These are phyloP conservation scores for Drosophila neonasuta DNA, from an alignment of 2,888 invertebrate species.

Conservation along the genomic window DNA sequence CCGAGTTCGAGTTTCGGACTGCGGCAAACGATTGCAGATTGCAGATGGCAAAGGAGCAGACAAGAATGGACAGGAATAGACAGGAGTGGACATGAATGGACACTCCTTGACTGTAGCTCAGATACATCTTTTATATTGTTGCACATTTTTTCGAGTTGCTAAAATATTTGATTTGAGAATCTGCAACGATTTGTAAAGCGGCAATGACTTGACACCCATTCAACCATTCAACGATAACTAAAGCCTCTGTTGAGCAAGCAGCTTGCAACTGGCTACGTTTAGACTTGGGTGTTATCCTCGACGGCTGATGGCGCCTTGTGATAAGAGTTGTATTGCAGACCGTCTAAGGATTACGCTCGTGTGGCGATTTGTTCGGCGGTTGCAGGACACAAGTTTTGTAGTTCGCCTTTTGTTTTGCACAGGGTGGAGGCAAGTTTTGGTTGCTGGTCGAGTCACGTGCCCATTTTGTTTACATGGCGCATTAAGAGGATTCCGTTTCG, in stretches of 20 bases:
- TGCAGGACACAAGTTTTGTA: constrained; percentile 38
- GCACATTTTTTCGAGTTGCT: constrained; percentile 23
- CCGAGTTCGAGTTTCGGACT: constrained; percentile 28
- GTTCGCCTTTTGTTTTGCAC: constrained; percentile 1
- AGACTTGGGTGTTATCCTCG: constrained; percentile 26
- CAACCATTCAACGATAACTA: constrained; percentile 42
- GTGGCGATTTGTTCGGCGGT: constrained; percentile 62
- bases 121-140: constrained; percentile 51
- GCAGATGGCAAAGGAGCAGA: not conserved
- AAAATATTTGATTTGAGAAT: constrained; percentile 57
- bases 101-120: constrained; percentile 21
- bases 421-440: not conserved
- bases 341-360: constrained; percentile 51
- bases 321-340: constrained; percentile 35
- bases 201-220: constrained; percentile 57
- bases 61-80: not conserved
- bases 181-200: constrained; percentile 56
- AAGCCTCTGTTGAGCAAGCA: constrained; percentile 25
- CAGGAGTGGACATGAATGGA: constrained; percentile 4
- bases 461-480: constrained; percentile 79
- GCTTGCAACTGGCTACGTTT: constrained; percentile 5
- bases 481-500: constrained; percentile 78
- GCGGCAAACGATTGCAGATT: constrained; percentile 31
- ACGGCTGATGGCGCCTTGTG: constrained; percentile 46
- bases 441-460: constrained; percentile 73